phyloP scores from a whole-genome alignment of 1,140 invertebrate species.

The Hestina assimilis region DNA sequence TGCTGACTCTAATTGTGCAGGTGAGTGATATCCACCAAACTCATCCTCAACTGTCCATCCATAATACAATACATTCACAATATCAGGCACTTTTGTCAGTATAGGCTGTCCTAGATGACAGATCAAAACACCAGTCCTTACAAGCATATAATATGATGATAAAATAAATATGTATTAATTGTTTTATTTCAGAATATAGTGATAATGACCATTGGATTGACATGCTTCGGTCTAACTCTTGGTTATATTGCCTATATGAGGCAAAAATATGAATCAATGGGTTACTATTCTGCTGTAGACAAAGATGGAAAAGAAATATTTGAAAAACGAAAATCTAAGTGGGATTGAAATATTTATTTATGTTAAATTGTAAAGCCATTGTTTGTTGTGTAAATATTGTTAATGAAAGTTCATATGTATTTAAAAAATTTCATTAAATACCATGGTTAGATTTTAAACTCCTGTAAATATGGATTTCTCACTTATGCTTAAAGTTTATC shows the following conservation, averaged over 20 bases:
- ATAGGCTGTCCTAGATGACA: too few species aligned
- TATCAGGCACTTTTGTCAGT: too few species aligned
- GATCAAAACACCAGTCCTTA: too few species aligned
- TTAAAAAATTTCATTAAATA: too few species aligned
- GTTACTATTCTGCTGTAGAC: slow-evolving; percentile 87
- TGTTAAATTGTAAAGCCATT: too few species aligned
- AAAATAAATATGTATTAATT: neutral
- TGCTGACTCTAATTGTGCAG: too few species aligned
- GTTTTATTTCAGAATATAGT: slow-evolving; percentile 85
- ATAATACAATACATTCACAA: too few species aligned
- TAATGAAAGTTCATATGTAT: neutral
- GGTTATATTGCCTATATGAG: slow-evolving; percentile 91
- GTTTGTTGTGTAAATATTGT: neutral
- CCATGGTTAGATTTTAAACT: too few species aligned
- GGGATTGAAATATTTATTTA: slow-evolving; percentile 75
- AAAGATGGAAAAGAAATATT: slow-evolving; percentile 86
- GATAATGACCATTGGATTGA: slow-evolving; percentile 86
- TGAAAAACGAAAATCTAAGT: slow-evolving; percentile 88
- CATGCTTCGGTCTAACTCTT: slow-evolving; percentile 84
- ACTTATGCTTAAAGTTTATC: too few species aligned
- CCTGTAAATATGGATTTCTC: too few species aligned
- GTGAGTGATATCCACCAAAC: too few species aligned
- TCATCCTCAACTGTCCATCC: too few species aligned
- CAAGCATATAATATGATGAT: neutral
- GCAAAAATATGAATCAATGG: slow-evolving; percentile 85